Evolutionary conservation across 2,888 invertebrate species (phyloP).

Genomic region (Abrostola triplasia): DNA sequence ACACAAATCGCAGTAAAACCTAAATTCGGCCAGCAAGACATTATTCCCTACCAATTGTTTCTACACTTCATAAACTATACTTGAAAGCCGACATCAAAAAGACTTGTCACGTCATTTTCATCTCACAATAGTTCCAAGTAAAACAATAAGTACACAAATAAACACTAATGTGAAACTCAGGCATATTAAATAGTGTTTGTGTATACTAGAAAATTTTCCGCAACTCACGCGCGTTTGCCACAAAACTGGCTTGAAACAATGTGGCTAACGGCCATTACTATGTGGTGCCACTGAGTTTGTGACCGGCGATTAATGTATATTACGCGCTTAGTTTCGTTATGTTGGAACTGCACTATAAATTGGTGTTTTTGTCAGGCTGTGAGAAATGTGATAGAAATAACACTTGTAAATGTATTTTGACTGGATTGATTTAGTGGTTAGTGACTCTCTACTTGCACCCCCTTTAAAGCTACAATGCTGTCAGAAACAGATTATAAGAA

Average conservation of each 20-base stretch:
- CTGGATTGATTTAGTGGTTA: too few relatives aligned
- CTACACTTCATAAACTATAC: too few relatives aligned
- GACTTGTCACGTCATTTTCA: too few relatives aligned
- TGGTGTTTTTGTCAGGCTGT: neutral
- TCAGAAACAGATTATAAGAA: too few relatives aligned
- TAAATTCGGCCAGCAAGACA: too few relatives aligned
- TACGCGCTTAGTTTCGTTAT: slow-evolving; percentile 22
- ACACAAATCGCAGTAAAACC: too few relatives aligned
- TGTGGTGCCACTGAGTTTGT: slow-evolving; percentile 39
- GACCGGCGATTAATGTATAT: slow-evolving; percentile 27
- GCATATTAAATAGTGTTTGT: slow-evolving; percentile 9
- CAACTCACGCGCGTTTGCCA: slow-evolving; percentile 20
- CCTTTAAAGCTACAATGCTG: too few relatives aligned
- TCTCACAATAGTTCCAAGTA: too few relatives aligned
- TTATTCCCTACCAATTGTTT: too few relatives aligned
- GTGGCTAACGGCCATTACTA: slow-evolving; percentile 45
- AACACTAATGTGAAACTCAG: neutral
- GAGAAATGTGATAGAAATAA: slow-evolving; percentile 9
- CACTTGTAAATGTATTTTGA: too few relatives aligned
- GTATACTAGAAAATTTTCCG: slow-evolving; percentile 32
- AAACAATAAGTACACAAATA: slow-evolving; percentile 1
- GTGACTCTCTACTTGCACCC: too few relatives aligned
- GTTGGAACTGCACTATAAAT: slow-evolving; percentile 16
- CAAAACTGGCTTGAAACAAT: slow-evolving; percentile 40
- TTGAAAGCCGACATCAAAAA: too few relatives aligned